Conservation (phyloP, 2,113 vertebrate genomes). For the Bufo gargarizans region DNA sequence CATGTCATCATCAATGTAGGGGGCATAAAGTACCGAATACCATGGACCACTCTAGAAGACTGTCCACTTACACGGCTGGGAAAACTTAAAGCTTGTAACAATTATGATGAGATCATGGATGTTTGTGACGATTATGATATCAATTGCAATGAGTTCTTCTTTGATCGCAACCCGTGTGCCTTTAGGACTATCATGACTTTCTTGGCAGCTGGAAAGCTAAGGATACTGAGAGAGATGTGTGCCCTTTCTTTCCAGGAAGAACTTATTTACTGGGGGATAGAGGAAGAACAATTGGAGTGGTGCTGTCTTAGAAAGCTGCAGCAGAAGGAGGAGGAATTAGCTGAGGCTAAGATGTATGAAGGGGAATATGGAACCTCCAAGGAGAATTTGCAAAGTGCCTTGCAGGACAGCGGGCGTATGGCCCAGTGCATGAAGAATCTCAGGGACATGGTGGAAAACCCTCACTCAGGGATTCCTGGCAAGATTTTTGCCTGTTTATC, state of each 20-base stretch:
- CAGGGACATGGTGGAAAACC: constrained; percentile 93
- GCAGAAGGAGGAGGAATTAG: constrained; percentile 87
- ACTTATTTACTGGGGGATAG: constrained; percentile 94
- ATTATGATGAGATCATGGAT: constrained; percentile 89
- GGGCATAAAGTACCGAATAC: constrained; percentile 89
- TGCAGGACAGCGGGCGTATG: constrained; percentile 66
- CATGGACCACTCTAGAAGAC: constrained; percentile 91
- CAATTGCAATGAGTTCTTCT: constrained; percentile 93
- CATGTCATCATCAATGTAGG: constrained; percentile 93
- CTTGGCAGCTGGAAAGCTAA: constrained; percentile 89
- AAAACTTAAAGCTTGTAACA: constrained; percentile 85
- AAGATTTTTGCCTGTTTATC: constrained; percentile 96
- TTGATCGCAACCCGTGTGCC: constrained; percentile 93
- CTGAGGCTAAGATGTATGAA: constrained; percentile 78
- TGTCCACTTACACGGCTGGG: constrained; percentile 90
- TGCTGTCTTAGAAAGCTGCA: constrained; percentile 89
- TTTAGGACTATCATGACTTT: constrained; percentile 93
- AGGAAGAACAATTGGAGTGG: constrained; percentile 90
- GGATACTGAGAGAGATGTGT: constrained; percentile 90
- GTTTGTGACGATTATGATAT: constrained; percentile 94
- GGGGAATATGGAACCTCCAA: constrained; percentile 64
- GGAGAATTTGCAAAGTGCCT: constrained; percentile 69
- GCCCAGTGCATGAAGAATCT: constrained; percentile 80
- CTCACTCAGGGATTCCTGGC: constrained; percentile 89
- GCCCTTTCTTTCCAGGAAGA: constrained; percentile 95